Evolutionary conservation across 1,140 invertebrate species (phyloP).

Genomic region (Drosophila mauritiana): DNA sequence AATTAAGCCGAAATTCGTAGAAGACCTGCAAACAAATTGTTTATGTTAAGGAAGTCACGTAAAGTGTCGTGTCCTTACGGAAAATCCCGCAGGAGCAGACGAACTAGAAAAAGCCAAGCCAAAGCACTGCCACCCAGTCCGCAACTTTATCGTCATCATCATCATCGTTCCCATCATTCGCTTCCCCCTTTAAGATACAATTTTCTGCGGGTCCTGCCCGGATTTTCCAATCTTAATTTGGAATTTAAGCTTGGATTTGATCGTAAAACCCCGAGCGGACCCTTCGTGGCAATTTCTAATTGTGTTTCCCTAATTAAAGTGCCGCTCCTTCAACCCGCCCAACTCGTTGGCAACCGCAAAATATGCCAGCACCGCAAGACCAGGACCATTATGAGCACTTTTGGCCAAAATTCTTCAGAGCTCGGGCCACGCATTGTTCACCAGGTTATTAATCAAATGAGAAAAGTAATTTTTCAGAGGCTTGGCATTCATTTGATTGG

Average conservation of each 20-base stretch:
- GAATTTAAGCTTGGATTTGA: constrained; percentile 55
- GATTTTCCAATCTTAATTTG: constrained; percentile 48
- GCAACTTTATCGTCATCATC: constrained; percentile 26
- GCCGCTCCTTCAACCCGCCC: constrained; percentile 1
- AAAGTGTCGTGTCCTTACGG: constrained; percentile 46
- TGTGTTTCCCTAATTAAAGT: constrained; percentile 56
- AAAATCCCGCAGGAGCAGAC: constrained; percentile 28
- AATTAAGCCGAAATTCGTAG: constrained; percentile 30
- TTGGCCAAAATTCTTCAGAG: neutral
- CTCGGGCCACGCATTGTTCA: constrained; percentile 22
- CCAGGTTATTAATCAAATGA: constrained; percentile 52
- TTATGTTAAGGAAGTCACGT: constrained; percentile 73
- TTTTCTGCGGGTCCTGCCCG: constrained; percentile 32
- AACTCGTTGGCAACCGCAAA: constrained; percentile 38
- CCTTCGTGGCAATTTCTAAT: constrained; percentile 35
- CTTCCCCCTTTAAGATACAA: constrained; percentile 24
- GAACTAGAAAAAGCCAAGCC: constrained; percentile 9
- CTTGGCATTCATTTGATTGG: constrained; percentile 56
- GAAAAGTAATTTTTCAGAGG: constrained; percentile 54
- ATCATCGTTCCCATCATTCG: constrained; percentile 6
- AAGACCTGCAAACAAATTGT: constrained; percentile 63
- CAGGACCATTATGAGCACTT: constrained; percentile 52
- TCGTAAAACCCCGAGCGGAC: constrained; percentile 26
- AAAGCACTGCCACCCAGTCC: constrained; percentile 11
- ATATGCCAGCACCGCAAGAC: constrained; percentile 44